A percentile compares a stretch with the other conserved stretches of the same genome.
Evolutionary conservation across 1,140 invertebrate species (phyloP).

Genomic region (Macrotrachela quadricornifera): DNA sequence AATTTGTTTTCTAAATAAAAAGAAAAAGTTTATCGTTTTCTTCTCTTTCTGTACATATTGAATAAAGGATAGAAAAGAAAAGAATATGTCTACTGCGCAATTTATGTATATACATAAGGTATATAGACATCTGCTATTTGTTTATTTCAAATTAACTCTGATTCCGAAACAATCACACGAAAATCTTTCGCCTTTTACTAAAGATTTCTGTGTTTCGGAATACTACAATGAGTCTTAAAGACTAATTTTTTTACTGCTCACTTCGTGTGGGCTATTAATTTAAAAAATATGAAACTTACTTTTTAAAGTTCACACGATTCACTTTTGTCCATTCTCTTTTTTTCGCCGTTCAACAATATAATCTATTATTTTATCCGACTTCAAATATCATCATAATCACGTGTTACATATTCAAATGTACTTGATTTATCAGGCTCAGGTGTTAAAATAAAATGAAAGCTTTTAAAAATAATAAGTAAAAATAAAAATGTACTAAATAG

Average conservation of each 20-base stretch:
- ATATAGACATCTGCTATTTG: too few species aligned
- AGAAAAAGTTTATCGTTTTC: conserved; percentile 71
- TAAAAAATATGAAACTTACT: too few species aligned
- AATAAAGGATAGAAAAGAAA: conserved; percentile 4
- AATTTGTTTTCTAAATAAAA: conserved; percentile 43
- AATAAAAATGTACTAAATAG: conserved; percentile 59
- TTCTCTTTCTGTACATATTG: conserved; percentile 36
- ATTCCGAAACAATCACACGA: too few species aligned
- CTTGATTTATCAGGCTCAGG: conserved; percentile 64
- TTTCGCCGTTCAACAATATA: conserved; percentile 82
- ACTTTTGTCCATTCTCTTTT: conserved; percentile 65
- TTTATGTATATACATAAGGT: too few species aligned
- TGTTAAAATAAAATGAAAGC: conserved; percentile 13
- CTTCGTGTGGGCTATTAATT: conserved; percentile 47
- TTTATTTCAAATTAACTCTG: too few species aligned
- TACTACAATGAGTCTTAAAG: too few species aligned
- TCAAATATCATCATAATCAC: conserved; percentile 73
- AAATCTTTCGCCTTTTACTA: too few species aligned
- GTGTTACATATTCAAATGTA: conserved; percentile 62
- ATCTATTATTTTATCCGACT: conserved; percentile 62
- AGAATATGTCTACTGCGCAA: too few species aligned
- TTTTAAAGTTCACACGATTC: too few species aligned
- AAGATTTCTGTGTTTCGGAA: too few species aligned
- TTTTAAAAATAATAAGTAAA: conserved; percentile 8
- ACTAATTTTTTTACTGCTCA: conserved; percentile 16